Conservation (phyloP, 2,888 invertebrate genomes). For the Diadegma fenestrale region DNA sequence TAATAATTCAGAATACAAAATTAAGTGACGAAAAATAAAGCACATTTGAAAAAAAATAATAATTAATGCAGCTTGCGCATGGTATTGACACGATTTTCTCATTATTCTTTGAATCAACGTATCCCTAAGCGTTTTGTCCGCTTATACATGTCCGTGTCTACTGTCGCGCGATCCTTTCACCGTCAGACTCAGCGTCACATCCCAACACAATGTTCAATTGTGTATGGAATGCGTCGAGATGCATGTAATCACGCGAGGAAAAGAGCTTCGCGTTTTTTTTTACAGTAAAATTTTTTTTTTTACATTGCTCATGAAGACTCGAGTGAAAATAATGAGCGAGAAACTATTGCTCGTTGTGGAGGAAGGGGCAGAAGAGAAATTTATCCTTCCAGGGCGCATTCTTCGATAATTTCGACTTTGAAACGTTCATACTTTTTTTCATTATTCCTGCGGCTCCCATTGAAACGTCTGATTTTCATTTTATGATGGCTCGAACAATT, state of each 20-base stretch:
- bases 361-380: neutral
- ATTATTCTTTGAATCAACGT: neutral
- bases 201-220: constrained; percentile 73
- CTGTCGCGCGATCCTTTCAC: constrained; percentile 43
- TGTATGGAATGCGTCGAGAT: constrained; percentile 61
- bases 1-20: neutral
- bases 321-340: constrained; percentile 7
- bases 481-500: constrained; percentile 26
- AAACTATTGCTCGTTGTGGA: constrained; percentile 4
- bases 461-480: constrained; percentile 5
- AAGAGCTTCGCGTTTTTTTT: constrained; percentile 27
- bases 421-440: neutral
- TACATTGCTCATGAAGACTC: neutral
- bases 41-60: neutral
- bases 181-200: constrained; percentile 52
- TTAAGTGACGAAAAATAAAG: neutral
- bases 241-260: constrained; percentile 24
- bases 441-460: neutral
- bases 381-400: constrained; percentile 9
- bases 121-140: neutral
- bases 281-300: neutral
- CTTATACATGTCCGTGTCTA: neutral
- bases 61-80: neutral
- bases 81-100: neutral
- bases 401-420: constrained; percentile 6